phyloP scores from a whole-genome alignment of 2,888 invertebrate genomes.

The Arrhopalites spinosus region DNA sequence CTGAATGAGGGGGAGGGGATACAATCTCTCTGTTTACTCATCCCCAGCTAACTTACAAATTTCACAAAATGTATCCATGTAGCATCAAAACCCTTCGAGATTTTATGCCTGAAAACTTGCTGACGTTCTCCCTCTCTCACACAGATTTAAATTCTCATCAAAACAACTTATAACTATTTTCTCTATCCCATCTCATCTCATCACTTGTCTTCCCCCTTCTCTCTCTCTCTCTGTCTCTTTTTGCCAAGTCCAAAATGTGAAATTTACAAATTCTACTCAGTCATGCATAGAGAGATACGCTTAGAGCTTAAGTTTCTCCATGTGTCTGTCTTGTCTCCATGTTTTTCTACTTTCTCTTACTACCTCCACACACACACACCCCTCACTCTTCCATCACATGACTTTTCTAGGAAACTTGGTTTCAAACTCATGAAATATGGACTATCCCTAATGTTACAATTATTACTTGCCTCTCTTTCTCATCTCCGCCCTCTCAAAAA shows the following conservation, averaged over 20 bases:
- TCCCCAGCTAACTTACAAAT: slow-evolving; percentile 1
- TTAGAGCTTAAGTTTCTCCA: too few species aligned
- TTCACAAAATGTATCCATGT: slow-evolving; percentile 7
- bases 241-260: neutral
- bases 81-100: neutral
- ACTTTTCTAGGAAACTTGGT: too few species aligned
- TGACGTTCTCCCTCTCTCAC: neutral
- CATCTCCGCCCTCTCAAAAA: neutral
- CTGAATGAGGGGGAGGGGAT: neutral
- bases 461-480: neutral
- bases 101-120: neutral
- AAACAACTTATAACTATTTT: neutral
- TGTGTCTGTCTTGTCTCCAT: too few species aligned
- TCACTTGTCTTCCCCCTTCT: too few species aligned
- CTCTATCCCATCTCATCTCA: too few species aligned
- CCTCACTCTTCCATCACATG: too few species aligned
- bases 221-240: too few species aligned
- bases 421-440: too few species aligned
- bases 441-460: too few species aligned
- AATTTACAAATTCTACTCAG: slow-evolving; percentile 1
- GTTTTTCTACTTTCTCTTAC: too few species aligned
- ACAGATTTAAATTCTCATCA: slow-evolving; percentile 7
- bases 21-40: slow-evolving; percentile 5
- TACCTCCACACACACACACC: too few species aligned
- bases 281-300: neutral